Percentiles rank a stretch among this genome's conserved stretches.
These are phyloP conservation scores for Semibalanus balanoides DNA, from an alignment of 1,140 invertebrate species.

Conservation along the genomic window DNA sequence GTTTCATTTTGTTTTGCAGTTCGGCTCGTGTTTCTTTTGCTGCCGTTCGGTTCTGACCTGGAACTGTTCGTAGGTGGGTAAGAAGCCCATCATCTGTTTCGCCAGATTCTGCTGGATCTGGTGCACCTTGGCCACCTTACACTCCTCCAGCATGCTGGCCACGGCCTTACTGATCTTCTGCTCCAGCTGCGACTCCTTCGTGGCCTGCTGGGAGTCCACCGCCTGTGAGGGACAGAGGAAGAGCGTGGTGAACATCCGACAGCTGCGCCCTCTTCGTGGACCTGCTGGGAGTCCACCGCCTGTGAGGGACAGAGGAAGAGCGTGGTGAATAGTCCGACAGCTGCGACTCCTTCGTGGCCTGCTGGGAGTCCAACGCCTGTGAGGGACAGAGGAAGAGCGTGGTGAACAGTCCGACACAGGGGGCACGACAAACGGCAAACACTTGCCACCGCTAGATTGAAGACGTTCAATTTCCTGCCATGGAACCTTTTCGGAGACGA, in stretches of 20 bases:
- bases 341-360: neutral
- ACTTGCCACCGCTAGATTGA: too few relatives aligned
- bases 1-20: too few relatives aligned
- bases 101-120: neutral
- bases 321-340: too few relatives aligned
- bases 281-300: neutral
- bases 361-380: neutral
- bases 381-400: too few relatives aligned
- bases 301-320: too few relatives aligned
- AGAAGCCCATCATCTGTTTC: neutral
- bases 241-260: too few relatives aligned
- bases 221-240: too few relatives aligned
- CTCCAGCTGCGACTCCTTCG: neutral
- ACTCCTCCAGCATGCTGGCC: neutral
- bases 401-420: too few relatives aligned
- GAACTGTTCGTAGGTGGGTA: neutral
- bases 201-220: neutral
- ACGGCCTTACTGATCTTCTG: neutral
- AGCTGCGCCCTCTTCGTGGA: neutral
- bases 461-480: too few relatives aligned
- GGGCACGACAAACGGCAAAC: too few relatives aligned
- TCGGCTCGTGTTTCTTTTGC: neutral
- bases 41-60: neutral
- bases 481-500: too few relatives aligned
- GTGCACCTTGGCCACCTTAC: neutral